A percentile compares a stretch with the other conserved stretches of the same genome.
Conservation (phyloP, 2,797 vertebrate species). For the Enteromius afrohamiltoni region DNA sequence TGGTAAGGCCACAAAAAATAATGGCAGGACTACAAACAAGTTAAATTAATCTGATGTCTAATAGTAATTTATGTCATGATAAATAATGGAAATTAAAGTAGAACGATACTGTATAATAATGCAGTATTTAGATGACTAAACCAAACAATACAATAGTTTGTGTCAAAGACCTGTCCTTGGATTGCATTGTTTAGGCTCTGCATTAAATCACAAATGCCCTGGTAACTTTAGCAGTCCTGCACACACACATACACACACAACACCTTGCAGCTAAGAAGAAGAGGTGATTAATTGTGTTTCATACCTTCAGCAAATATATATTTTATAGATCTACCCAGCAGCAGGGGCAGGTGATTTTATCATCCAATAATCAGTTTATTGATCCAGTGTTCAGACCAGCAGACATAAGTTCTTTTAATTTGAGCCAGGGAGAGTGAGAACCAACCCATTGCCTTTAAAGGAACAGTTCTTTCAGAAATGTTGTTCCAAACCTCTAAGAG, state of each 20-base stretch:
- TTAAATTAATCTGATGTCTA: background rate
- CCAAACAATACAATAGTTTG: background rate
- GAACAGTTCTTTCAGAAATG: background rate
- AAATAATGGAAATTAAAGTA: background rate
- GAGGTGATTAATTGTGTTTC: slow-evolving; percentile 76
- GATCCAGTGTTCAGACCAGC: slow-evolving; percentile 74
- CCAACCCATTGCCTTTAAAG: slow-evolving; percentile 46
- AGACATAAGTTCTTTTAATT: slow-evolving; percentile 73
- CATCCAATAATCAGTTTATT: slow-evolving; percentile 79
- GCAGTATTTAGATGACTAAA: background rate
- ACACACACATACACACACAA: slow-evolving; percentile 25
- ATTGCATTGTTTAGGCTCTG: background rate
- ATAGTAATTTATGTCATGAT: background rate
- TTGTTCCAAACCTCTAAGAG: too few species aligned
- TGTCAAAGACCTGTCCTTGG: background rate
- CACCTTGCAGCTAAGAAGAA: slow-evolving; percentile 63
- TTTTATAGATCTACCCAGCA: slow-evolving; percentile 69
- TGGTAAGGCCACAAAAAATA: background rate
- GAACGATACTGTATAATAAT: background rate
- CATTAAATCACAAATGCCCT: background rate
- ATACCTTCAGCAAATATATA: slow-evolving; percentile 72
- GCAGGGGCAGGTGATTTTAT: slow-evolving; percentile 69
- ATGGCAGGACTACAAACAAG: background rate
- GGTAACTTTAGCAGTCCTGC: background rate
- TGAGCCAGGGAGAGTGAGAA: slow-evolving; percentile 68